A percentile compares a stretch with the other conserved stretches of the same genome.
Evolutionary conservation across 2,797 vertebrate genomes (phyloP).

Genomic region (Rhinogobio ventralis): DNA sequence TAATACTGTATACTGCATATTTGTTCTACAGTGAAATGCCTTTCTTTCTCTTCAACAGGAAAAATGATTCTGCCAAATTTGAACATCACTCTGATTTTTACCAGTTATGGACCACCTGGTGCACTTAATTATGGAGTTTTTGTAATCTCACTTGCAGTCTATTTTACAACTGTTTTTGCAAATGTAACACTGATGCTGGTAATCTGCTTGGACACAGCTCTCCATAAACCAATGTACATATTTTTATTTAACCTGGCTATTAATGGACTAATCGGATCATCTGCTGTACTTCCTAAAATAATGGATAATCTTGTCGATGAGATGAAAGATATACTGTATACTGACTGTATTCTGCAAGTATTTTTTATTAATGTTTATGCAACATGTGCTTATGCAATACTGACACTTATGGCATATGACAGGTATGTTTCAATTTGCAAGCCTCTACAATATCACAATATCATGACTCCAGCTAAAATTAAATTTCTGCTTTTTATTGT

Average conservation of each 20-base stretch:
- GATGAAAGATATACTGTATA: slow-evolving; percentile 49
- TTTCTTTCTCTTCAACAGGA: slow-evolving; percentile 27
- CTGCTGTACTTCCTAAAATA: slow-evolving; percentile 64
- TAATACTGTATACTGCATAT: not conserved
- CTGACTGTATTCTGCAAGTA: slow-evolving; percentile 66
- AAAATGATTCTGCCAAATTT: slow-evolving; percentile 52
- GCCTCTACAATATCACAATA: slow-evolving; percentile 69
- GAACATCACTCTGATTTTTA: slow-evolving; percentile 60
- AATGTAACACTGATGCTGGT: slow-evolving; percentile 63
- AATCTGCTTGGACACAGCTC: slow-evolving; percentile 62
- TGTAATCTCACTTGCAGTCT: slow-evolving; percentile 56
- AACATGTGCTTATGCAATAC: slow-evolving; percentile 61
- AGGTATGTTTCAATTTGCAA: slow-evolving; percentile 71
- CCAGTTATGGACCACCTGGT: slow-evolving; percentile 61
- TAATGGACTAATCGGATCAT: slow-evolving; percentile 65
- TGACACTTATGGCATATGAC: slow-evolving; percentile 73
- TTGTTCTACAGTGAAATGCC: not conserved
- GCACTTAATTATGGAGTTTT: slow-evolving; percentile 58
- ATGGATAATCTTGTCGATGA: slow-evolving; percentile 62
- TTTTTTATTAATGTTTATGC: slow-evolving; percentile 66
- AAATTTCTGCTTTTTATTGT: slow-evolving; percentile 56
- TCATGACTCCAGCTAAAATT: slow-evolving; percentile 66
- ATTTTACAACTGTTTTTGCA: slow-evolving; percentile 58
- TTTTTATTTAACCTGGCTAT: slow-evolving; percentile 68
- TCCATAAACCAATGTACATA: slow-evolving; percentile 70